Evolutionary conservation across 2,888 invertebrate genomes (phyloP).

Genomic region (Sipunculus nudus): DNA sequence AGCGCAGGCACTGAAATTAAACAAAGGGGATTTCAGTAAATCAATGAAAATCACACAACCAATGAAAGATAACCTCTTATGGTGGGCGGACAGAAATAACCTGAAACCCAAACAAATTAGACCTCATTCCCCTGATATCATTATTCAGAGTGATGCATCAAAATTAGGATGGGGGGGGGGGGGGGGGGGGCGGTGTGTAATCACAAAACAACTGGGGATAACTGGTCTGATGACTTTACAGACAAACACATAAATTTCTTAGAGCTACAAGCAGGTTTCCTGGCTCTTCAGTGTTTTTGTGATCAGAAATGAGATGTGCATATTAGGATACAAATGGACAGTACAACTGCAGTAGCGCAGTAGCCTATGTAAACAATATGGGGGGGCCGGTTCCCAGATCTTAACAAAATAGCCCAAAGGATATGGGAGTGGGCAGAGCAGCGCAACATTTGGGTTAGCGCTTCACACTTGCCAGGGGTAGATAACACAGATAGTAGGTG

Average conservation of each 20-base stretch:
- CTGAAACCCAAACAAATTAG: no score
- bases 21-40: not conserved
- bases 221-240: not conserved
- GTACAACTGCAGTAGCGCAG: no score
- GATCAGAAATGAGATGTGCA: no score
- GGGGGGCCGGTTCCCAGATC: not conserved
- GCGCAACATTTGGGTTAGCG: not conserved
- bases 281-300: not conserved
- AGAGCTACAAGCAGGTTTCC: not conserved
- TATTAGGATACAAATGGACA: no score
- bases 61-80: not conserved
- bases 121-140: not conserved
- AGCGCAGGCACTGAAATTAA: not conserved
- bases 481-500: no score
- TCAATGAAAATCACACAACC: not conserved
- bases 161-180: conserved; percentile 4
- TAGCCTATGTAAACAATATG: no score
- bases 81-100: no score
- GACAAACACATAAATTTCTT: conserved; percentile 5
- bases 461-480: not conserved
- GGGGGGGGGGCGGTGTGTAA: not conserved
- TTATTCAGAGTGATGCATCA: not conserved
- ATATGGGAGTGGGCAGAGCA: conserved; percentile 1
- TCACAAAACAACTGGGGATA: not conserved
- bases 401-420: not conserved